phyloP scores from a whole-genome alignment of 2,113 vertebrate species.

The Lutjanus erythropterus region DNA sequence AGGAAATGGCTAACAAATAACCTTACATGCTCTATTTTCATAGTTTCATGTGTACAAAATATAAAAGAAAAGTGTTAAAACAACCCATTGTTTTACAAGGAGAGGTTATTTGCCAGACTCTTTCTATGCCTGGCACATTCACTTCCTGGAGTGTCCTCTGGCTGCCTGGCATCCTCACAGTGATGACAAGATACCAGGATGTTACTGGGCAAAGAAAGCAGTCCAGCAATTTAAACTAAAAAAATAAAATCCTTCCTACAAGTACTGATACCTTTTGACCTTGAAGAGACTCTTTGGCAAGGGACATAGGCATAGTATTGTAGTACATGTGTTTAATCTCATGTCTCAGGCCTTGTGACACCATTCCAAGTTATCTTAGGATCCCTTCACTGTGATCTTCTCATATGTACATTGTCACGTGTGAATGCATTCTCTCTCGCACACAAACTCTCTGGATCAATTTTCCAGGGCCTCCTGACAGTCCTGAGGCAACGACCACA shows the following conservation, averaged over 20 bases:
- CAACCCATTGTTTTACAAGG: not conserved
- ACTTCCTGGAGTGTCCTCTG: not conserved
- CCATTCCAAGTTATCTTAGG: not conserved
- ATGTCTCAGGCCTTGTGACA: not conserved
- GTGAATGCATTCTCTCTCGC: not conserved
- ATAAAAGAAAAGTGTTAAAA: not conserved
- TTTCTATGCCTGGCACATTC: not conserved
- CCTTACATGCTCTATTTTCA: not conserved
- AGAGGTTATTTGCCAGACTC: not conserved
- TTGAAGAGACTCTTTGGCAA: not conserved
- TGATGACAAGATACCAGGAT: not conserved
- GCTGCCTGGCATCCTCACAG: not conserved
- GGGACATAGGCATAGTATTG: not conserved
- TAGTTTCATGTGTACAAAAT: not conserved
- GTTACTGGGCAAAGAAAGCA: no score
- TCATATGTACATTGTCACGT: not conserved
- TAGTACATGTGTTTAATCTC: not conserved
- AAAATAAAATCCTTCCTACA: not conserved
- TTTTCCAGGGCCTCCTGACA: slow-evolving; percentile 16
- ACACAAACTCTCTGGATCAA: not conserved
- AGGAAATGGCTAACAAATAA: not conserved
- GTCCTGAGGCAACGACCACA: slow-evolving; percentile 10
- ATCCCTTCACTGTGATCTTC: not conserved
- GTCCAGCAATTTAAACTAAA: not conserved
- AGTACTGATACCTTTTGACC: not conserved